Evolutionary conservation across 2,888 invertebrate species (phyloP).

Genomic region (Coelinius sp.): DNA sequence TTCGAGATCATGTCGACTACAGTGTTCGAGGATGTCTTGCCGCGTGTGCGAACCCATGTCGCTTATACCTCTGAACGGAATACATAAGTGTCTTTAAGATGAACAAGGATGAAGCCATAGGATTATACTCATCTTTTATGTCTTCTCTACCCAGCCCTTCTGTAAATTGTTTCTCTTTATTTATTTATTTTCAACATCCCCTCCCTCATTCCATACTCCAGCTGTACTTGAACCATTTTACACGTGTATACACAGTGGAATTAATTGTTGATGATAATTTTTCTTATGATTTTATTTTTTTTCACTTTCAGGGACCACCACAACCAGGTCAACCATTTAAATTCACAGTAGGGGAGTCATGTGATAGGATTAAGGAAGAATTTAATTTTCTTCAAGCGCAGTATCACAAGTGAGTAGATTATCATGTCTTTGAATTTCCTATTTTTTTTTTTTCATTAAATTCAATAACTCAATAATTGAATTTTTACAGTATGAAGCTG

Average conservation of each 20-base stretch:
- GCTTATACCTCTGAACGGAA: constrained; percentile 1
- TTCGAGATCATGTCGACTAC: constrained; percentile 4
- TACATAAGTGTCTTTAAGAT: background rate
- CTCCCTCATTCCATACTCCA: constrained; percentile 1
- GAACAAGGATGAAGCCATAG: constrained; percentile 1
- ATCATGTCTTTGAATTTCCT: too few species aligned
- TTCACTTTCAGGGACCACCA: constrained; percentile 80
- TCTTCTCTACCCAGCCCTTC: background rate
- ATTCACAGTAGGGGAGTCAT: constrained; percentile 93
- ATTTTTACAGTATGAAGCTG: constrained; percentile 83
- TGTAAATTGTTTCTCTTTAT: background rate
- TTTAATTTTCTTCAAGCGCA: constrained; percentile 96
- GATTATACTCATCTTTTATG: background rate
- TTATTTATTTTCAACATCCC: background rate
- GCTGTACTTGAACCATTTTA: constrained; percentile 40
- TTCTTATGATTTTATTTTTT: constrained; percentile 9
- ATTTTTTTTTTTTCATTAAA: too few species aligned
- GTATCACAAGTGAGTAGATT: constrained; percentile 90
- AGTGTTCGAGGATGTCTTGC: constrained; percentile 9
- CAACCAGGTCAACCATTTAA: constrained; percentile 94
- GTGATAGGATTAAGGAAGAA: constrained; percentile 96
- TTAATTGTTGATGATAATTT: constrained; percentile 20
- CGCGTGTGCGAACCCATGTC: constrained; percentile 9
- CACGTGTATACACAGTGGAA: constrained; percentile 20
- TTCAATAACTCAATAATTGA: too few species aligned